These are phyloP conservation scores for Rhysida immarginata DNA, from an alignment of 1,140 invertebrate species.

Conservation along the genomic window DNA sequence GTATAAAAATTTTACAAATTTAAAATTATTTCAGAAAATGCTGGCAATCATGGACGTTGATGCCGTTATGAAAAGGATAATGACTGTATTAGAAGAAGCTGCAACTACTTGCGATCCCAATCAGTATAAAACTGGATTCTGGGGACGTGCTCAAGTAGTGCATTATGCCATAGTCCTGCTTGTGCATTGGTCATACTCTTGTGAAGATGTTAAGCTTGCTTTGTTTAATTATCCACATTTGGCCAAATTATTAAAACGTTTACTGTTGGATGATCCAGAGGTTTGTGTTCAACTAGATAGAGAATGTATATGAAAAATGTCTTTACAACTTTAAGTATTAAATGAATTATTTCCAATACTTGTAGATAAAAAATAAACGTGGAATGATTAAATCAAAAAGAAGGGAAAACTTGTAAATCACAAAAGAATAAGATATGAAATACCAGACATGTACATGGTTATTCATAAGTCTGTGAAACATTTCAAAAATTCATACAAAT, in stretches of 20 bases:
- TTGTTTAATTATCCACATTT: conserved; percentile 50
- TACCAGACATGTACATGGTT: too few species aligned
- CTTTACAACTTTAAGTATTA: too few species aligned
- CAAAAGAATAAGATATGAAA: too few species aligned
- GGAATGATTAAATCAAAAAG: too few species aligned
- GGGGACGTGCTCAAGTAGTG: conserved; percentile 64
- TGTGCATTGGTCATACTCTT: conserved; percentile 69
- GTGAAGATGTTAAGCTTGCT: conserved; percentile 41
- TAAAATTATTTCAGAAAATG: conserved; percentile 43
- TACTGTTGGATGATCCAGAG: conserved; percentile 69
- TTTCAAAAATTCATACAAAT: too few species aligned
- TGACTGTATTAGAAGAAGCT: conserved; percentile 72
- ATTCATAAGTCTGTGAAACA: too few species aligned
- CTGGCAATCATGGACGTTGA: conserved; percentile 67
- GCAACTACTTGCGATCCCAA: conserved; percentile 57
- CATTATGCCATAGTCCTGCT: conserved; percentile 65
- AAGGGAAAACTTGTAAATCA: too few species aligned
- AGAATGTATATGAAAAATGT: too few species aligned
- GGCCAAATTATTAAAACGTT: conserved; percentile 51
- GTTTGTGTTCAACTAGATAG: too few species aligned
- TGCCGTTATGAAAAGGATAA: conserved; percentile 60
- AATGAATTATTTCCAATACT: too few species aligned
- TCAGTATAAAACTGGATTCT: conserved; percentile 71
- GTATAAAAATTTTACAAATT: too few species aligned
- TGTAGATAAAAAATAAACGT: too few species aligned